These are phyloP conservation scores for Hippopotamyrus pictus DNA, from an alignment of 2,797 vertebrate genomes.

Conservation along the genomic window DNA sequence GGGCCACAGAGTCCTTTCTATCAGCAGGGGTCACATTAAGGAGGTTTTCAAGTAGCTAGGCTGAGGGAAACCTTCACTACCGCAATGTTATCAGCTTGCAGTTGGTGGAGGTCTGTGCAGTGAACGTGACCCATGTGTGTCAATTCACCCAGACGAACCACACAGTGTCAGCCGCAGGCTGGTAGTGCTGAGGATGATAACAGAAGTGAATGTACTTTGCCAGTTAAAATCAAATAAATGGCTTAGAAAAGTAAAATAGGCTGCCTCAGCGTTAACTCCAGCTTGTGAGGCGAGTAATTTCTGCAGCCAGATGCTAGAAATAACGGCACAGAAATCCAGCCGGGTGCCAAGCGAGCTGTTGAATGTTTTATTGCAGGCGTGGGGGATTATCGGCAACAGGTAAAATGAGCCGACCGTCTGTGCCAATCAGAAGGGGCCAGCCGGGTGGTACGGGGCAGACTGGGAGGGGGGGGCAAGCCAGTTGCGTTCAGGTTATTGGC, in stretches of 20 bases:
- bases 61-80: neutral
- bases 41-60: neutral
- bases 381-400: neutral
- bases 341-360: neutral
- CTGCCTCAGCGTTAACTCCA: neutral
- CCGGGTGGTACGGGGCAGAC: neutral
- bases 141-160: neutral
- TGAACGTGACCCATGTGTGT: neutral
- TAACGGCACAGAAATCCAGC: neutral
- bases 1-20: neutral
- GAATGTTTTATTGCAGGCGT: neutral
- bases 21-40: neutral
- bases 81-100: neutral
- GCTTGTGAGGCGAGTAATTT: neutral
- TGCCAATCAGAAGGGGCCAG: neutral
- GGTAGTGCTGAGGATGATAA: neutral
- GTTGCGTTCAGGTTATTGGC: constrained; percentile 31
- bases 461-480: constrained; percentile 27
- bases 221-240: neutral
- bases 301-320: neutral
- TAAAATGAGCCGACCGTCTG: neutral
- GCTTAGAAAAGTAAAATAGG: neutral
- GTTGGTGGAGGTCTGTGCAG: neutral
- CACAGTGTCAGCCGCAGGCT: neutral
- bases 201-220: neutral